These are phyloP conservation scores for Ectobius pallidus DNA, from an alignment of 2,888 invertebrate species.

Conservation along the genomic window DNA sequence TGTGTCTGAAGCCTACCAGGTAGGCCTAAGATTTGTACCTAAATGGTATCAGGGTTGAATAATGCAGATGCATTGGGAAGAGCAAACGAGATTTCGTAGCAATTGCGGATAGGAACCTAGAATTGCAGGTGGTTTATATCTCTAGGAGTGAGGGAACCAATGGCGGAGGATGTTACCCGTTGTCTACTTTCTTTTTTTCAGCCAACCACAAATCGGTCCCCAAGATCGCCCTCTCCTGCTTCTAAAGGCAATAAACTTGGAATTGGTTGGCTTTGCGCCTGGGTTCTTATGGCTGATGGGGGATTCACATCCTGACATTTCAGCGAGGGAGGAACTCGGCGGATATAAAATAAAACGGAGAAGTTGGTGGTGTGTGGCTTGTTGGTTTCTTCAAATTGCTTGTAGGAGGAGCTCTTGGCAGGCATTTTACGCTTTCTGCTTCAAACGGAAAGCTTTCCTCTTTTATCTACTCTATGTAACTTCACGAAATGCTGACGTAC, in stretches of 20 bases:
- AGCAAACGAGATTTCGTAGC: not conserved
- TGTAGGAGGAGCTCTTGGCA: not conserved
- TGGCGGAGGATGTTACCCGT: conserved; percentile 33
- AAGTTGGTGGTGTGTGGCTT: too few relatives aligned
- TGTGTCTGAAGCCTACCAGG: too few relatives aligned
- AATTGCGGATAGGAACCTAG: not conserved
- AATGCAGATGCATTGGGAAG: not conserved
- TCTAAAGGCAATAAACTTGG: conserved; percentile 40
- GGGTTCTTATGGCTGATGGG: conserved; percentile 41
- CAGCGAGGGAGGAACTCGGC: conserved; percentile 36
- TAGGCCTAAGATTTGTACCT: too few relatives aligned
- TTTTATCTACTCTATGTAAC: not conserved
- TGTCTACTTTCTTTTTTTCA: conserved; percentile 38
- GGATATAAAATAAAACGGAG: conserved; percentile 36
- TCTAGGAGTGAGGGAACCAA: conserved; percentile 21
- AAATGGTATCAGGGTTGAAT: too few relatives aligned
- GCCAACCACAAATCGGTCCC: conserved; percentile 44
- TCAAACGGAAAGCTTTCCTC: not conserved
- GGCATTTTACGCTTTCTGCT: conserved; percentile 19
- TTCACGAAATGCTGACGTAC: too few relatives aligned
- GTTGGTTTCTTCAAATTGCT: conserved; percentile 18
- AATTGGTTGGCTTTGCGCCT: conserved; percentile 42
- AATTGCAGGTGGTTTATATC: not conserved
- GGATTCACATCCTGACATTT: conserved; percentile 43
- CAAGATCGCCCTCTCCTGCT: conserved; percentile 12